Base-by-base conservation (phyloP, 35 echinoderm and acorn worm species). In the Strongylocentrotus purpuratus region DNA sequence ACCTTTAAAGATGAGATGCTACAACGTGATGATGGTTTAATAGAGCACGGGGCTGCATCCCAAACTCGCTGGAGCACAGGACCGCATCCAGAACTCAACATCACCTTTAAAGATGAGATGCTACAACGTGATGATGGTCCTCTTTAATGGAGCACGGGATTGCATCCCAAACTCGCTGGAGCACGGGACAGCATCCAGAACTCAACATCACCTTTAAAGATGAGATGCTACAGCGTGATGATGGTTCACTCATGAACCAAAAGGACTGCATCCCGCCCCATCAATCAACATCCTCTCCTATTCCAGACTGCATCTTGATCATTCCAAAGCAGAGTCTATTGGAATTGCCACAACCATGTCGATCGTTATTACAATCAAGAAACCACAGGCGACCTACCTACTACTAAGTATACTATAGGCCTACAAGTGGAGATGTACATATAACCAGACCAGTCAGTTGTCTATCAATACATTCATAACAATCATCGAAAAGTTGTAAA, bases 341-440 rank as follows among this genome's bases (percentile, higher is more conserved):
- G 20, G 65, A 78, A 78, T 78, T 78, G 65, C 65, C 65, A 78
- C 65, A 78, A 78, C 65, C 22, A 78, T 78, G 65, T 78, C 65
- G 65, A 8, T 28, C 18, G 5, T 1, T 78, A 78, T 78, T 78
- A 78, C 65, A 28, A 78, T 78, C 65, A 78, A 78, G 65, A n/a
- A 17, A 28, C 65, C 11, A 41, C 2, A 28, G 65, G 65, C 65
- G n/a, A 78, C 18, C 61, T 71, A 20, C 61, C n/a, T n/a, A n/a
- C n/a, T n/a, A n/a, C n/a, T n/a, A n/a, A n/a, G n/a, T 55, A 55
- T 41, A 41, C 35, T 41, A 41, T 14, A 55, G 50, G 50, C 50
- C 7, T 55, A 11, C 50, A 55, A 55, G 50, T 55, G 50, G 50
- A 55, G 35, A 41, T 41, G 35, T 41, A 41, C 35, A 41, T 55